phyloP scores from a whole-genome alignment of 2,113 vertebrate species.

The Gadus macrocephalus region DNA sequence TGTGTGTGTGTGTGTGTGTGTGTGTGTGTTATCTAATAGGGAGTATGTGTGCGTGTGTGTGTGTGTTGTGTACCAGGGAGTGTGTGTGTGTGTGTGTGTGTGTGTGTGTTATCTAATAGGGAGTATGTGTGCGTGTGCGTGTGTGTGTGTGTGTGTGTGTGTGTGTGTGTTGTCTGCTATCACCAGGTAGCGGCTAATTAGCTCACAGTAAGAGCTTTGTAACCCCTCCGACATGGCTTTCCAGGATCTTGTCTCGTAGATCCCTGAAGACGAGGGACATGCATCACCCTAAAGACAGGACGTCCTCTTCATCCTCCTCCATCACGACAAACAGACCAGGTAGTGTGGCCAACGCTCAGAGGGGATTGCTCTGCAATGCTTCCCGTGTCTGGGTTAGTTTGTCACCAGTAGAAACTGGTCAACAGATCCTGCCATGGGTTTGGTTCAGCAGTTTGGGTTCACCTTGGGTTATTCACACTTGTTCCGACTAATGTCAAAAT shows the following conservation, averaged over 20 bases:
- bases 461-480: no score
- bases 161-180: constrained; percentile 18
- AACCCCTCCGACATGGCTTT: background rate
- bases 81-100: background rate
- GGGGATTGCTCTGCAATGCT: no score
- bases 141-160: background rate
- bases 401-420: no score
- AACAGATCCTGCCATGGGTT: no score
- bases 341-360: no score
- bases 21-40: background rate
- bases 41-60: background rate
- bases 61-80: background rate
- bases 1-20: background rate
- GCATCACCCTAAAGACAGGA: background rate
- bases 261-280: background rate
- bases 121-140: background rate
- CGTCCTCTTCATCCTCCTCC: no score
- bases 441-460: no score
- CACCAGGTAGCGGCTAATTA: constrained; percentile 36
- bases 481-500: no score
- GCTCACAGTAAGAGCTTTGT: background rate
- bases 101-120: background rate
- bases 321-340: background rate
- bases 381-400: no score
- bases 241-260: background rate